phyloP scores from a whole-genome alignment of 2,888 invertebrate genomes.

The Diloba caeruleocephala region DNA sequence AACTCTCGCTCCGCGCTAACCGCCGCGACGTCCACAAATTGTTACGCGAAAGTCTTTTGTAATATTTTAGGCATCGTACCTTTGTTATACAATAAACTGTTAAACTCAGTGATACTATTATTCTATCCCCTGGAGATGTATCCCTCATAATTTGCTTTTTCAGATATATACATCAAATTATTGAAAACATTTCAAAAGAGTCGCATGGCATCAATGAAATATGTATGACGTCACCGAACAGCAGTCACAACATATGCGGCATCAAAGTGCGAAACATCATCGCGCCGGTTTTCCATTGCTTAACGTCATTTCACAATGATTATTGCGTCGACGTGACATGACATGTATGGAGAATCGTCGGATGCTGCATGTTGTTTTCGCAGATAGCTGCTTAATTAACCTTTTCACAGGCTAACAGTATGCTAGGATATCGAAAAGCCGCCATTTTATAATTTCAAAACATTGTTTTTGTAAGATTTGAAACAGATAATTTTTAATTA shows the following conservation, averaged over 20 bases:
- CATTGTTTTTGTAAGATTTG: too few relatives aligned
- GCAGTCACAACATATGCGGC: conserved; percentile 13
- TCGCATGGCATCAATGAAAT: conserved; percentile 30
- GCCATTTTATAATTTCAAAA: too few relatives aligned
- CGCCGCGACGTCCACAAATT: too few relatives aligned
- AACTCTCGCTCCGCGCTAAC: too few relatives aligned
- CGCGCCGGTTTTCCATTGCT: conserved; percentile 23
- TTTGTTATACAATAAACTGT: too few relatives aligned
- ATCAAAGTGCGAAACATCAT: conserved; percentile 26
- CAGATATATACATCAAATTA: conserved; percentile 12
- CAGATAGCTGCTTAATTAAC: conserved; percentile 13
- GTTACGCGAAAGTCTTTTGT: too few relatives aligned
- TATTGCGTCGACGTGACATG: too few relatives aligned
- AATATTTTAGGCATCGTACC: too few relatives aligned
- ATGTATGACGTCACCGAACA: conserved; percentile 37
- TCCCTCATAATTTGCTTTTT: conserved; percentile 20
- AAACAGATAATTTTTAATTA: too few relatives aligned
- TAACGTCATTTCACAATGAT: too few relatives aligned
- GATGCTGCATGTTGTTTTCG: conserved; percentile 9
- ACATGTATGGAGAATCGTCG: conserved; percentile 18
- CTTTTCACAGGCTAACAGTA: conserved; percentile 1
- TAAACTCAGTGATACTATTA: too few relatives aligned
- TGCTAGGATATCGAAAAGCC: background rate
- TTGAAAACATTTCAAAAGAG: conserved; percentile 28
- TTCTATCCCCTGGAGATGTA: too few relatives aligned